Conservation (phyloP, 2,888 invertebrate genomes). For the Drosophila colorata region DNA sequence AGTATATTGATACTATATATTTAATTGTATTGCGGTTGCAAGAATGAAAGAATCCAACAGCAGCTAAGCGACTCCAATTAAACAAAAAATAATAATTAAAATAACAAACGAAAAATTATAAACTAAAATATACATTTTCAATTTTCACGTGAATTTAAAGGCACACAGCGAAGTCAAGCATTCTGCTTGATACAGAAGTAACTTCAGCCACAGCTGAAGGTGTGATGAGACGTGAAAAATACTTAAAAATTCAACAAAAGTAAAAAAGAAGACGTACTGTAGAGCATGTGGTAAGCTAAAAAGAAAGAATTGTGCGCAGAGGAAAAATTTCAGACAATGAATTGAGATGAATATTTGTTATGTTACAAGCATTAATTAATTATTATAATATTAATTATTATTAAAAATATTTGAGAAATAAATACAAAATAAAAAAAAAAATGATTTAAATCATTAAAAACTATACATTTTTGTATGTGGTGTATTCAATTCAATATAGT, state of each 20-base stretch:
- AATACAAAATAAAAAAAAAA: conserved; percentile 73
- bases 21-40: conserved; percentile 47
- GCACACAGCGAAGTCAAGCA: conserved; percentile 37
- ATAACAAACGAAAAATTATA: conserved; percentile 34
- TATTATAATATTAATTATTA: conserved; percentile 82
- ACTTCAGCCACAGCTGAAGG: conserved; percentile 24
- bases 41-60: conserved; percentile 29
- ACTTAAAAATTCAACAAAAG: conserved; percentile 18
- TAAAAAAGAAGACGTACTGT: conserved; percentile 32
- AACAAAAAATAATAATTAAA: conserved; percentile 40
- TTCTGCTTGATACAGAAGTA: conserved; percentile 22
- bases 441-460: conserved; percentile 77
- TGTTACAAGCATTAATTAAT: conserved; percentile 83
- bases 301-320: conserved; percentile 59
- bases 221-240: conserved; percentile 32
- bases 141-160: conserved; percentile 59
- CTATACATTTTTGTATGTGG: conserved; percentile 38
- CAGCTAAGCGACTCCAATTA: conserved; percentile 46
- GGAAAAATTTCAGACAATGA: conserved; percentile 57
- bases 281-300: conserved; percentile 56
- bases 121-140: conserved; percentile 59
- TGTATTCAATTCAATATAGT: conserved; percentile 34
- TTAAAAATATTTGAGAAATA: conserved; percentile 82
- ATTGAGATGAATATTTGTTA: conserved; percentile 78
- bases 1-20: conserved; percentile 61